Evolutionary conservation across 2,113 vertebrate genomes (phyloP).

Genomic region (Columba janthina): DNA sequence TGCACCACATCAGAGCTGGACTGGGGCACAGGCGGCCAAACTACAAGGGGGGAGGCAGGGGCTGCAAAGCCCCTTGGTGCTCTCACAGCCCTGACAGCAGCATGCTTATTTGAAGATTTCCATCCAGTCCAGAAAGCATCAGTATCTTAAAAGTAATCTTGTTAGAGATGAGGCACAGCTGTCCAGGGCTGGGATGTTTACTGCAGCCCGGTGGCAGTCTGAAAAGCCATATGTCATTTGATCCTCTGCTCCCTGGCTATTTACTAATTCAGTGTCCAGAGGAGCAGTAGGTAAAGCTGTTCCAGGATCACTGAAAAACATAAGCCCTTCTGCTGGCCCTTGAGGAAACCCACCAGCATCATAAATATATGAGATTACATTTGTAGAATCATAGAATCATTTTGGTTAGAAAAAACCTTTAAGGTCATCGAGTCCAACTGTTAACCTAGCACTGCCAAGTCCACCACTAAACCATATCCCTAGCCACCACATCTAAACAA

Average conservation of each 20-base stretch:
- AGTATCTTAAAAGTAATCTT: slow-evolving; percentile 59
- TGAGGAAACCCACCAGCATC: not conserved
- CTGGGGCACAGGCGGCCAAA: not conserved
- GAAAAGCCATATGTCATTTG: slow-evolving; percentile 57
- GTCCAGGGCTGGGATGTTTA: slow-evolving; percentile 45
- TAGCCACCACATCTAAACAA: too few species aligned
- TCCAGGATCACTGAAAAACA: slow-evolving; percentile 42
- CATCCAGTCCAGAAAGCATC: slow-evolving; percentile 38
- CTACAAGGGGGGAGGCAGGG: not conserved
- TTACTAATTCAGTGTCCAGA: slow-evolving; percentile 41
- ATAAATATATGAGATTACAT: not conserved
- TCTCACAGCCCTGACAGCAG: not conserved
- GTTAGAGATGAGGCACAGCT: slow-evolving; percentile 50
- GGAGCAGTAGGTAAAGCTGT: slow-evolving; percentile 6
- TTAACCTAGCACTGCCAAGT: too few species aligned
- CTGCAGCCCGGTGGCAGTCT: slow-evolving; percentile 28
- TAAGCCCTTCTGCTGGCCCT: slow-evolving; percentile 15
- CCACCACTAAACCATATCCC: too few species aligned
- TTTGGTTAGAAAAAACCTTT: too few species aligned
- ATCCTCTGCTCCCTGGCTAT: slow-evolving; percentile 55
- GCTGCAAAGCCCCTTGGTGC: not conserved
- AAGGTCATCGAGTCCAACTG: too few species aligned
- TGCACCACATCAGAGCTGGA: not conserved
- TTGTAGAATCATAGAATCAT: not conserved
- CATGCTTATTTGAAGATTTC: slow-evolving; percentile 36